These are phyloP conservation scores for Erebia epiphron DNA, from an alignment of 2,888 invertebrate genomes.

Conservation along the genomic window DNA sequence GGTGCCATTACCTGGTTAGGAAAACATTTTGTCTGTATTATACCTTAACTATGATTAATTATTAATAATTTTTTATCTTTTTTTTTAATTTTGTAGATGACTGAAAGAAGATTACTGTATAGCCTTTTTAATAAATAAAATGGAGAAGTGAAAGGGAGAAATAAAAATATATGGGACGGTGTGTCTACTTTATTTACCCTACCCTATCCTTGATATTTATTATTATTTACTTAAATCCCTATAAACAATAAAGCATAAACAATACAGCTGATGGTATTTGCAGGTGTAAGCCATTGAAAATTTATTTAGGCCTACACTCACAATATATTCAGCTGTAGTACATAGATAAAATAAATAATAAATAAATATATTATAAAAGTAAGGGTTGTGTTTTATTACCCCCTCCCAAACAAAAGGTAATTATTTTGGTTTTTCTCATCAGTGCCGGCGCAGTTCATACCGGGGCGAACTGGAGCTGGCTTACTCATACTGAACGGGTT, in stretches of 20 bases:
- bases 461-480: slow-evolving; percentile 73
- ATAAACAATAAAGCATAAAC: not conserved
- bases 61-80: slow-evolving; percentile 5
- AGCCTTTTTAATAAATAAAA: slow-evolving; percentile 38
- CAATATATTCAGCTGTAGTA: slow-evolving; percentile 24
- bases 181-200: slow-evolving; percentile 62
- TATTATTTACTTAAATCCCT: not conserved
- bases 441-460: slow-evolving; percentile 77
- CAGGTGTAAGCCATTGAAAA: slow-evolving; percentile 3
- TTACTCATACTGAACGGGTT: slow-evolving; percentile 73
- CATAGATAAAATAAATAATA: slow-evolving; percentile 31
- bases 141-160: slow-evolving; percentile 32
- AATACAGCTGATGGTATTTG: slow-evolving; percentile 18
- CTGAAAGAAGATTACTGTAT: slow-evolving; percentile 29
- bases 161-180: slow-evolving; percentile 52
- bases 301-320: slow-evolving; percentile 13
- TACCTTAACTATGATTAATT: not conserved
- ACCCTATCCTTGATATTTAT: slow-evolving; percentile 39
- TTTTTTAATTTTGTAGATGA: slow-evolving; percentile 31
- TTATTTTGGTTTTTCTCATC: slow-evolving; percentile 54
- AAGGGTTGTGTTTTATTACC: slow-evolving; percentile 47
- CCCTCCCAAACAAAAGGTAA: slow-evolving; percentile 40
- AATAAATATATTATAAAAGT: slow-evolving; percentile 44
- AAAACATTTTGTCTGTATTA: slow-evolving; percentile 28
- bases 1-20: slow-evolving; percentile 67